phyloP scores from a whole-genome alignment of 2,113 vertebrate genomes.

The Calyptomena viridis region DNA sequence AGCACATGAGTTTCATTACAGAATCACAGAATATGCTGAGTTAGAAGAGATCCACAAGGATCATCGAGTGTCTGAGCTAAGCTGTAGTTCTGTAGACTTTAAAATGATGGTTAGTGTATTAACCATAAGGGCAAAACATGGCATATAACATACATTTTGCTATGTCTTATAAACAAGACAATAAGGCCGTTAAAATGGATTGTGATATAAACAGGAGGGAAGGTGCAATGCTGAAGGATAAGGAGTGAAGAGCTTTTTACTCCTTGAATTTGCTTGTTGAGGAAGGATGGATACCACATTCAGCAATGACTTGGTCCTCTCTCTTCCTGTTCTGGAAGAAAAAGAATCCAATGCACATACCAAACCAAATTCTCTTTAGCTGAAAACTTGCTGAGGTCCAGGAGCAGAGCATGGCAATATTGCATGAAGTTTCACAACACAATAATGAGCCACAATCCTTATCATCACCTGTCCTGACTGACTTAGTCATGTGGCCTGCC shows the following conservation, averaged over 20 bases:
- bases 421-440: not conserved
- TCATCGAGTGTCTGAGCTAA: not conserved
- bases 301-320: not conserved
- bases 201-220: not conserved
- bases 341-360: not conserved
- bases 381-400: not conserved
- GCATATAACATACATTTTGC: not conserved
- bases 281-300: not conserved
- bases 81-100: not conserved
- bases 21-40: not conserved
- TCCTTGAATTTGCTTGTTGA: not conserved
- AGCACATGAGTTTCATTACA: not conserved
- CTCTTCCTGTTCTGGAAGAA: not conserved
- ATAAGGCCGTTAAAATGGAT: not conserved
- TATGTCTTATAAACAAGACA: not conserved
- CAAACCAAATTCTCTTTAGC: not conserved
- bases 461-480: slow-evolving; percentile 39
- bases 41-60: not conserved
- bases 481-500: not conserved
- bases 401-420: not conserved
- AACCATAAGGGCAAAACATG: not conserved
- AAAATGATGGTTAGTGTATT: not conserved
- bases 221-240: not conserved
- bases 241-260: not conserved
- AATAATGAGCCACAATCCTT: not conserved